Base-by-base conservation (phyloP, 2,888 invertebrate species). In the Parnassius mnemosyne region DNA sequence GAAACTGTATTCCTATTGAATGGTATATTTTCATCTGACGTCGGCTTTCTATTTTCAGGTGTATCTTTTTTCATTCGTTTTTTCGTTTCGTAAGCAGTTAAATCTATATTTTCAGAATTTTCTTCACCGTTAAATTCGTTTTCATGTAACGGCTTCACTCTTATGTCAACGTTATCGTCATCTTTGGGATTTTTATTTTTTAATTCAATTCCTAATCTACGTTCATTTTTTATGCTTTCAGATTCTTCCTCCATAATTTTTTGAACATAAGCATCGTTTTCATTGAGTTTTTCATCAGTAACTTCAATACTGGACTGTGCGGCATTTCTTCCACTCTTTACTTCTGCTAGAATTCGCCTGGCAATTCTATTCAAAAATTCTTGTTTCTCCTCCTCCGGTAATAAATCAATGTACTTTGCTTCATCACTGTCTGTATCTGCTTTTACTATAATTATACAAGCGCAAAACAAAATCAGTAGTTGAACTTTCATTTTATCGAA, bases 321-420 rank as follows among this genome's bases (percentile, higher is more conserved):
- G 1, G 65, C 65, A 9, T 63, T 56, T 10, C 73, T 72, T 49
- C 73, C 74, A 25, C 69, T 69, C 42, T 78, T 70, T 0, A 85
- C 78, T 61, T 81, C 83, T 54, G 78, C 71, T 11, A 81, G 61
- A 66, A 89, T 83, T 53, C 89, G 75, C 68, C 83, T 80, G 1
- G 86, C 85, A 11, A 89, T 78, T 25, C 70, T 78, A 43, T 86
- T 78, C 53, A 89, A 65, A 51, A 89, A 85, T 0, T 79, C 78
- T 34, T 79, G 71, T 66, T 89, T 89, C 52, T 87, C 84, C 41
- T 77, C 71, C 46, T 84, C 84, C 0, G 87, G 83, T 13, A 90
- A 69, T 42, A 83, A 69, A 70, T 88, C 83, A 57, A 89, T 82
- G 56, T 82, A 88, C 66, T 81, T 84, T 3, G 71, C 70, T 53